Evolutionary conservation across 1,140 invertebrate species (phyloP).

Genomic region (Zaprionus lachaisei): DNA sequence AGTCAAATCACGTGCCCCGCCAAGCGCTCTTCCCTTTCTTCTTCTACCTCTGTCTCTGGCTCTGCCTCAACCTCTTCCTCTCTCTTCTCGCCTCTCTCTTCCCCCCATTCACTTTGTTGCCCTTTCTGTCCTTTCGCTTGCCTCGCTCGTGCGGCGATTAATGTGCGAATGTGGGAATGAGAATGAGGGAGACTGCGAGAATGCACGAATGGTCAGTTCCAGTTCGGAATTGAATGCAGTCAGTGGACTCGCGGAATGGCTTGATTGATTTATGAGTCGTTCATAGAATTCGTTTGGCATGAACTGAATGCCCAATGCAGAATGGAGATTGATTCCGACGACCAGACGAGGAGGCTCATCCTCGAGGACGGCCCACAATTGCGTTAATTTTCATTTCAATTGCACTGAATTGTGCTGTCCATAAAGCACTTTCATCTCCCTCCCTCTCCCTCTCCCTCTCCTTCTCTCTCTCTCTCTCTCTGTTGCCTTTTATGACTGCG

Average conservation of each 20-base stretch:
- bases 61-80: too few species aligned
- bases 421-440: neutral
- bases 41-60: neutral
- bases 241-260: neutral
- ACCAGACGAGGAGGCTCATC: neutral
- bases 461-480: neutral
- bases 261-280: constrained; percentile 49
- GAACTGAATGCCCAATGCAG: constrained; percentile 18
- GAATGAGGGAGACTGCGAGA: neutral
- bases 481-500: neutral
- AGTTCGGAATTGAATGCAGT: constrained; percentile 24
- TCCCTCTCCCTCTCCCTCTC: neutral
- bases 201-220: constrained; percentile 18
- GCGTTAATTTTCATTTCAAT: neutral
- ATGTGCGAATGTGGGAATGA: constrained; percentile 17
- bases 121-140: neutral
- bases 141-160: neutral
- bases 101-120: neutral
- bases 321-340: constrained; percentile 17
- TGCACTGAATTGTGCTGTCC: neutral
- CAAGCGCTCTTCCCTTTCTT: constrained; percentile 1
- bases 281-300: constrained; percentile 30
- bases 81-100: neutral
- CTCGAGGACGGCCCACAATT: neutral
- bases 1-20: constrained; percentile 39